Percentiles rank a stretch among this genome's conserved stretches.
These are phyloP conservation scores for Mustela lutreola DNA, from an alignment of 2,113 vertebrate genomes.

Conservation along the genomic window DNA sequence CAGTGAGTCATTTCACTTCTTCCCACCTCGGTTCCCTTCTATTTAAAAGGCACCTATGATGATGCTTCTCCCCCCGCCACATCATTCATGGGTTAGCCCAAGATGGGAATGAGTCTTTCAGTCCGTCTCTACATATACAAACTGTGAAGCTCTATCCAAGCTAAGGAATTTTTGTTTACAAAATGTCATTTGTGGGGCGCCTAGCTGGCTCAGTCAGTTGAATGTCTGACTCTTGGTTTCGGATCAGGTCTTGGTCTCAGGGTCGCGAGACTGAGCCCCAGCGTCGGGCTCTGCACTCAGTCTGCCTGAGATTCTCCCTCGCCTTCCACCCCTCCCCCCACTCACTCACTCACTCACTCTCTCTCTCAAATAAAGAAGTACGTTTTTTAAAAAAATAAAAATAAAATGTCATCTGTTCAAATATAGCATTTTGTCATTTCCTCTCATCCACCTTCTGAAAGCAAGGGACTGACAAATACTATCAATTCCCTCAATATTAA, in stretches of 20 bases:
- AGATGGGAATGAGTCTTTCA: background rate
- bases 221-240: background rate
- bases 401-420: slow-evolving; percentile 56
- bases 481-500: slow-evolving; percentile 37
- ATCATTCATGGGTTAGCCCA: background rate
- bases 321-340: background rate
- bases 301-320: background rate
- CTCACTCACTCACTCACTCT: background rate
- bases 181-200: slow-evolving; percentile 20
- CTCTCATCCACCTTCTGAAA: slow-evolving; percentile 23
- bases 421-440: slow-evolving; percentile 62
- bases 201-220: background rate
- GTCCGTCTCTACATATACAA: background rate
- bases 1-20: slow-evolving; percentile 2
- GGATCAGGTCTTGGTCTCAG: background rate
- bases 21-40: background rate
- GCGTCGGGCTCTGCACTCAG: background rate
- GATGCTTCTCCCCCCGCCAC: background rate
- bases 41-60: background rate
- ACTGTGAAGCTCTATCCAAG: slow-evolving; percentile 14
- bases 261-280: background rate
- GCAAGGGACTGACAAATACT: background rate
- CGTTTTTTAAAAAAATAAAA: background rate
- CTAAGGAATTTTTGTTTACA: slow-evolving; percentile 51
- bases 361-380: background rate